These are phyloP conservation scores for Oasisia sp. DNA, from an alignment of 2,888 invertebrate genomes.

Conservation along the genomic window DNA sequence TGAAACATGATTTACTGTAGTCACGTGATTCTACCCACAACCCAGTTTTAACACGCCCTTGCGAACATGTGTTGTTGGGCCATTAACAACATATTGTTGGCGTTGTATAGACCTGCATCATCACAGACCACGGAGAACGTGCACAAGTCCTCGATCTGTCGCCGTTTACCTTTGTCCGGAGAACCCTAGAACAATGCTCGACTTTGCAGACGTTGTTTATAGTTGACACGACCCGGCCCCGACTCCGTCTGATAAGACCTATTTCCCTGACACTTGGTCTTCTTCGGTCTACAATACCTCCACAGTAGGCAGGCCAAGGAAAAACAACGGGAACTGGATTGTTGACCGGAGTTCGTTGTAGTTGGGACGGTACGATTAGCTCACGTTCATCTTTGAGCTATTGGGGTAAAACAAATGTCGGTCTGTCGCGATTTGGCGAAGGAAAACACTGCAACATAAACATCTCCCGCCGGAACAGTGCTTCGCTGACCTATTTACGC, in stretches of 20 bases:
- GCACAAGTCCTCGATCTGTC: neutral
- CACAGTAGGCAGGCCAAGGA: neutral
- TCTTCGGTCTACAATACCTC: neutral
- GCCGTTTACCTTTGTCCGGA: conserved; percentile 8
- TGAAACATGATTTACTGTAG: neutral
- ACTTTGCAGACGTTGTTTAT: neutral
- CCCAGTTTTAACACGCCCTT: neutral
- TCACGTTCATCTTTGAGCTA: neutral
- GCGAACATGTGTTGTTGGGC: neutral
- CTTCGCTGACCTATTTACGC: neutral
- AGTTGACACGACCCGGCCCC: neutral
- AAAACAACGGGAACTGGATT: neutral
- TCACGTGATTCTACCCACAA: neutral
- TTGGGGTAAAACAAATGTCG: neutral
- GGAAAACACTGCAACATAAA: neutral
- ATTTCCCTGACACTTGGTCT: neutral
- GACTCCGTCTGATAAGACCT: neutral
- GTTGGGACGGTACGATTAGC: neutral
- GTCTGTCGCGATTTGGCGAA: neutral
- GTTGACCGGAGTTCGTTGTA: neutral
- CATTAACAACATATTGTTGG: neutral
- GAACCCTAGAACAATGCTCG: neutral
- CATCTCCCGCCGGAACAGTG: neutral
- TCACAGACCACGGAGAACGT: neutral
- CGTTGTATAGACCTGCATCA: neutral